Evolutionary conservation across 2,797 vertebrate genomes (phyloP).

Genomic region (Cossypha caffra): DNA sequence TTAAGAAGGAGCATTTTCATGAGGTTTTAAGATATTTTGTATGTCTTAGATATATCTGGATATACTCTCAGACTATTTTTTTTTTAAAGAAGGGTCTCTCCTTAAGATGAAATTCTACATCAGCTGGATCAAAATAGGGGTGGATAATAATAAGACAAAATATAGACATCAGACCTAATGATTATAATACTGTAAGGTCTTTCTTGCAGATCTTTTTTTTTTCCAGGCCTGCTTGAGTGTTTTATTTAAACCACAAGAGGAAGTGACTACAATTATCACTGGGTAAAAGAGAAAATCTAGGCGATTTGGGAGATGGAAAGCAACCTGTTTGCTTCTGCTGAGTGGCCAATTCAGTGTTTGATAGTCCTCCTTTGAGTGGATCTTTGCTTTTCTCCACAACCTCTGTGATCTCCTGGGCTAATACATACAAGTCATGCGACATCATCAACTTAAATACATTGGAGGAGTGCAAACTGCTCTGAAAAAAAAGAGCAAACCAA

Average conservation of each 20-base stretch:
- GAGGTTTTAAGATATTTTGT: neutral
- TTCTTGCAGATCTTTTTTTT: neutral
- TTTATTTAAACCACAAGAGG: neutral
- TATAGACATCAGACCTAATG: neutral
- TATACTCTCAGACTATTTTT: neutral
- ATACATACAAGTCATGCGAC: accelerated
- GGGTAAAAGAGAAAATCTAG: neutral
- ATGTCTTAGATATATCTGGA: neutral
- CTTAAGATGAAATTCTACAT: neutral
- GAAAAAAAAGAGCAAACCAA: neutral
- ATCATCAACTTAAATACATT: neutral
- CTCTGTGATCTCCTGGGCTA: neutral
- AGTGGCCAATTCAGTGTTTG: neutral
- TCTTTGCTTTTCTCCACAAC: neutral
- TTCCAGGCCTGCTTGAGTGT: neutral
- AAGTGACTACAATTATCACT: neutral
- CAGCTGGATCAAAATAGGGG: neutral
- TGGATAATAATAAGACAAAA: neutral
- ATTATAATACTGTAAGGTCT: neutral
- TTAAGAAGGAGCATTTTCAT: neutral
- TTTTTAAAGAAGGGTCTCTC: neutral
- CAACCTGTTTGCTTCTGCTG: accelerated
- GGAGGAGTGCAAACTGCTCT: neutral
- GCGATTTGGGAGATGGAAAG: neutral
- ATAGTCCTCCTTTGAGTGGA: neutral